phyloP scores from a whole-genome alignment of 2,113 vertebrate species.

The Salvator merianae region DNA sequence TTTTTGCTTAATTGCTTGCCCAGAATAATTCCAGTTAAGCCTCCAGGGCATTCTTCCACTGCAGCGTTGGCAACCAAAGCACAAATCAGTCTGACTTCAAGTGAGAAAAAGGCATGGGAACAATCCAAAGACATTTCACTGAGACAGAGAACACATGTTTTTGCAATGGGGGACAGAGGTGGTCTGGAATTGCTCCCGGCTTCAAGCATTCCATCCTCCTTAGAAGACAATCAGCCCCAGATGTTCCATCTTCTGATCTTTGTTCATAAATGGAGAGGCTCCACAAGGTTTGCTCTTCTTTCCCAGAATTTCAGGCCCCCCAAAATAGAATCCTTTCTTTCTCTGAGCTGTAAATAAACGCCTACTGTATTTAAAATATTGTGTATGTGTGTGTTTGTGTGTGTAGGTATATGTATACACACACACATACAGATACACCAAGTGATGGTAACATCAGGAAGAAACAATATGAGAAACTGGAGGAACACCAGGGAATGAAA shows the following conservation, averaged over 20 bases:
- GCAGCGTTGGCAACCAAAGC: neutral
- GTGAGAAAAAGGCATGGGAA: neutral
- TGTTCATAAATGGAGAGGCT: constrained; percentile 36
- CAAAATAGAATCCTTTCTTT: neutral
- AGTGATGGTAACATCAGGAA: too few relatives aligned
- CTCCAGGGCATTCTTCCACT: neutral
- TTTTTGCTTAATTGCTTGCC: neutral
- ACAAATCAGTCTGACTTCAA: neutral
- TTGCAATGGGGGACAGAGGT: neutral
- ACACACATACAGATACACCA: too few relatives aligned
- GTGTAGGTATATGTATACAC: too few relatives aligned
- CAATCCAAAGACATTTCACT: neutral
- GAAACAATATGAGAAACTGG: too few relatives aligned
- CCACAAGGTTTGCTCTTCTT: constrained; percentile 20
- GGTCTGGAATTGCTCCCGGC: constrained; percentile 19
- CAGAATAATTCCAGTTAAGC: neutral
- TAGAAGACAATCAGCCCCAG: constrained; percentile 58
- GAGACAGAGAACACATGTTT: constrained; percentile 11
- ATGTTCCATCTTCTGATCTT: constrained; percentile 52
- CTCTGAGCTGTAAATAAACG: neutral
- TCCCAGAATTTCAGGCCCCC: accelerated
- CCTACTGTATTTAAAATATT: neutral
- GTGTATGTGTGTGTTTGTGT: too few relatives aligned
- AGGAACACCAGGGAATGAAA: too few relatives aligned
- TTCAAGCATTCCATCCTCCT: constrained; percentile 50